A percentile compares a stretch with the other conserved stretches of the same genome.
phyloP scores from a whole-genome alignment of 2,797 vertebrate species.

The Eospalax fontanierii region DNA sequence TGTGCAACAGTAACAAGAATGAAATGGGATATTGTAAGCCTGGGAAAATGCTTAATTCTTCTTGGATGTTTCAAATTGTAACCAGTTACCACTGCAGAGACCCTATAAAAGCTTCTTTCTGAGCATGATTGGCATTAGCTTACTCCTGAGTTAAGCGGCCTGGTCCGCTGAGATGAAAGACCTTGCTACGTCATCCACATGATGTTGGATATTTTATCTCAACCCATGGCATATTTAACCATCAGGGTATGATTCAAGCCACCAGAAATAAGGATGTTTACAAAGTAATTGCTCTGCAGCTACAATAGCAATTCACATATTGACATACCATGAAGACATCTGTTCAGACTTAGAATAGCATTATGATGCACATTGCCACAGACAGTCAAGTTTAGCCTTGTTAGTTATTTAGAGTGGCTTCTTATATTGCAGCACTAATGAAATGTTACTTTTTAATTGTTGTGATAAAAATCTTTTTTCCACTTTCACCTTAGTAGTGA shows the following conservation, averaged over 20 bases:
- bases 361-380: background rate
- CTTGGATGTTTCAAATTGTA: no score
- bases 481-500: background rate
- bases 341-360: conserved; percentile 62
- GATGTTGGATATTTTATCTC: no score
- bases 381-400: conserved; percentile 29
- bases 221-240: conserved; percentile 42
- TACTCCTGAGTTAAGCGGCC: no score
- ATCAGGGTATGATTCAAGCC: conserved; percentile 30
- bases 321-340: conserved; percentile 66
- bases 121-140: no score
- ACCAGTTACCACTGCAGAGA: no score
- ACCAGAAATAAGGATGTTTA: conserved; percentile 74
- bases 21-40: no score
- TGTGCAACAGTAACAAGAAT: no score
- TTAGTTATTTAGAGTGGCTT: conserved; percentile 33
- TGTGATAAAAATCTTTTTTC: conserved; percentile 41
- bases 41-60: no score
- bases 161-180: no score
- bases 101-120: no score
- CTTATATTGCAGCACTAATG: conserved; percentile 33
- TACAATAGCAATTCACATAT: conserved; percentile 68
- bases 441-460: conserved; percentile 32
- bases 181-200: no score
- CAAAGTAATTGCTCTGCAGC: conserved; percentile 59